phyloP scores from a whole-genome alignment of 2,888 invertebrate species.

The Philereme transversata region DNA sequence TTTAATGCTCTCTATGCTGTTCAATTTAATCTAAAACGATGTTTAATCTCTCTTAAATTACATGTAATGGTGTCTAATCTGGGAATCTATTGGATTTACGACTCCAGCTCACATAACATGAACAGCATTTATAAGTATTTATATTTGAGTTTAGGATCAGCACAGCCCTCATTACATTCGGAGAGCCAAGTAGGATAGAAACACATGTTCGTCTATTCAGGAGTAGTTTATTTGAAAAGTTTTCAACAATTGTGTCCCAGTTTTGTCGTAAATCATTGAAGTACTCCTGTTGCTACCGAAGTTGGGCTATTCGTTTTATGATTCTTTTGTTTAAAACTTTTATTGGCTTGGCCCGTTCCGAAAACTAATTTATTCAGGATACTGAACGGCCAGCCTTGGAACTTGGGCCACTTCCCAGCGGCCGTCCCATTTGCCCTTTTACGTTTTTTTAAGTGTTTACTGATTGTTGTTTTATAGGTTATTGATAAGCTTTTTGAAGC shows the following conservation, averaged over 20 bases:
- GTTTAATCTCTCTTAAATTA: conserved; percentile 28
- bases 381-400: conserved; percentile 67
- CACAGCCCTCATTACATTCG: conserved; percentile 28
- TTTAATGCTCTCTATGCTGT: conserved; percentile 20
- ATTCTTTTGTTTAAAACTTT: conserved; percentile 84
- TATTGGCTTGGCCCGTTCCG: conserved; percentile 76
- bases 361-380: conserved; percentile 82
- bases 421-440: conserved; percentile 65
- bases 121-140: conserved; percentile 40
- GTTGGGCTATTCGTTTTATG: conserved; percentile 76
- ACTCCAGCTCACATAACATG: conserved; percentile 15
- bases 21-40: conserved; percentile 25
- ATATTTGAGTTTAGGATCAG: conserved; percentile 33
- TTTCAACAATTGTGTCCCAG: conserved; percentile 71
- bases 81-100: conserved; percentile 28
- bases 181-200: conserved; percentile 41
- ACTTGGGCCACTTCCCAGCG: conserved; percentile 64
- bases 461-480: conserved; percentile 42
- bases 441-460: conserved; percentile 50
- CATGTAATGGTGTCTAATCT: conserved; percentile 31
- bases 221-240: conserved; percentile 77
- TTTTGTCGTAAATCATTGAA: conserved; percentile 76
- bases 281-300: conserved; percentile 76
- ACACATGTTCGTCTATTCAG: conserved; percentile 76
- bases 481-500: conserved; percentile 34